Evolutionary conservation across 2,797 vertebrate species (phyloP).

Genomic region (Hyperoplus lanceolatus): DNA sequence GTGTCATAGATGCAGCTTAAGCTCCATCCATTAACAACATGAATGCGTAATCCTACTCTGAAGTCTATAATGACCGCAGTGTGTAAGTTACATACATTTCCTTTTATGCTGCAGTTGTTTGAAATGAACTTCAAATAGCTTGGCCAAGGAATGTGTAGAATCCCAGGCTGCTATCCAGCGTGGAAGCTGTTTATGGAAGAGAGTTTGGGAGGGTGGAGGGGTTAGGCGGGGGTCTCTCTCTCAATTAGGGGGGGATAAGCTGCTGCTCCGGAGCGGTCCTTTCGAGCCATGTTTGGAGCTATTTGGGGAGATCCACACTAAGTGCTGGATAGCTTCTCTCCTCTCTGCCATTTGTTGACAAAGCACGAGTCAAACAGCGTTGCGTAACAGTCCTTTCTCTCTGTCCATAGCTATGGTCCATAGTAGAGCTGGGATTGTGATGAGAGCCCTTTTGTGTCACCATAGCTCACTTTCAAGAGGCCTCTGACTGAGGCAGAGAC

Average conservation of each 20-base stretch:
- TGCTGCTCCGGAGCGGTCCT: slow-evolving; percentile 67
- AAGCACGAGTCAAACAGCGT: slow-evolving; percentile 84
- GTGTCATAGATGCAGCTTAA: slow-evolving; percentile 14
- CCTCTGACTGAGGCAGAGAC: slow-evolving; percentile 60
- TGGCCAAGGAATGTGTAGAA: slow-evolving; percentile 77
- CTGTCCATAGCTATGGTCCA: slow-evolving; percentile 8
- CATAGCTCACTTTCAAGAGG: slow-evolving; percentile 57
- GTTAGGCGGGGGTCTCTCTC: slow-evolving; percentile 62
- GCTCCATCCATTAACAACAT: slow-evolving; percentile 52
- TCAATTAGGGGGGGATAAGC: slow-evolving; percentile 79
- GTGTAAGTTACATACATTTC: slow-evolving; percentile 83
- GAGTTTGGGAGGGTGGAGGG: slow-evolving; percentile 59
- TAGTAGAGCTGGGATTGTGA: slow-evolving; percentile 61
- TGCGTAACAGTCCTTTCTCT: slow-evolving; percentile 74
- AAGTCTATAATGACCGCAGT: slow-evolving; percentile 47
- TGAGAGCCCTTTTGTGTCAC: slow-evolving; percentile 75
- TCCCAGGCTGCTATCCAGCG: slow-evolving; percentile 72
- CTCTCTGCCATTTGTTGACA: slow-evolving; percentile 83
- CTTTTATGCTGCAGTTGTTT: slow-evolving; percentile 88
- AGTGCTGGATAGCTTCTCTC: slow-evolving; percentile 74
- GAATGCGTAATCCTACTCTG: slow-evolving; percentile 42
- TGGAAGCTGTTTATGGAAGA: slow-evolving; percentile 86
- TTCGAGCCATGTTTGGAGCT: slow-evolving; percentile 88
- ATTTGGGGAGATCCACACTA: slow-evolving; percentile 72
- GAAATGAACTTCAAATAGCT: slow-evolving; percentile 81